Base-by-base conservation (phyloP, 2,888 invertebrate genomes). In the Alloscopus bannaensis region DNA sequence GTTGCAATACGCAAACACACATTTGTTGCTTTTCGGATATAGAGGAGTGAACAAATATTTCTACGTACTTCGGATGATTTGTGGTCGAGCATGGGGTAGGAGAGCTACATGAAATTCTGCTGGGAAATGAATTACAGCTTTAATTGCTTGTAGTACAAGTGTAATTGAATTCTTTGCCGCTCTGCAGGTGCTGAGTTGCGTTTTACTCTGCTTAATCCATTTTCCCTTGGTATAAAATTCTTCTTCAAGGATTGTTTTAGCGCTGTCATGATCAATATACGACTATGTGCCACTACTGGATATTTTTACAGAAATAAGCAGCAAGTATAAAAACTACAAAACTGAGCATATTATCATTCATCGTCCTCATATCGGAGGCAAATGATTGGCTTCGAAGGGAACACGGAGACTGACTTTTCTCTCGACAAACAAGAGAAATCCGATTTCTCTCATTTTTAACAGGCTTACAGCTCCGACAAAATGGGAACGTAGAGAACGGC, bases 391-490 rank as follows among this genome's bases (percentile, higher is more conserved):
- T 64, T 45, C 2, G 45, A 45, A 36, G 73, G 22, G 59, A 22
- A 75, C 47, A 68, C 45, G 55, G 66, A 69, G 69, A 76, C 64
- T 62, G 60, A 60, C 62, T 76, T 76, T 65, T 70, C 65, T 65
- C n/a, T n/a, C n/a, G n/a, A 57, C 64, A 77, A 77, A 77, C 77
- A 77, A 77, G 70, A 29, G 20, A 70, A 77, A 70, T 76, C 76
- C 50, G 76, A 76, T 76, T 77, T 69, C 26, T 62, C 52, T 70
- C 59, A 45, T 66, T 68, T 68, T 77, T 31, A 73, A 73, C 73
- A 73, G 57, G 75, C 68, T 75, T 68, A 60, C n/a, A 59, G 68
- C 73, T 64, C 8, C 50, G 16, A 28, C 70, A 36, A 36, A 36
- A 36, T 36, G 36, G 13, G n/a, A n/a, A n/a, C n/a, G n/a, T n/a